Base-by-base conservation (phyloP, 2,113 vertebrate genomes). In the Brachyistius frenatus region DNA sequence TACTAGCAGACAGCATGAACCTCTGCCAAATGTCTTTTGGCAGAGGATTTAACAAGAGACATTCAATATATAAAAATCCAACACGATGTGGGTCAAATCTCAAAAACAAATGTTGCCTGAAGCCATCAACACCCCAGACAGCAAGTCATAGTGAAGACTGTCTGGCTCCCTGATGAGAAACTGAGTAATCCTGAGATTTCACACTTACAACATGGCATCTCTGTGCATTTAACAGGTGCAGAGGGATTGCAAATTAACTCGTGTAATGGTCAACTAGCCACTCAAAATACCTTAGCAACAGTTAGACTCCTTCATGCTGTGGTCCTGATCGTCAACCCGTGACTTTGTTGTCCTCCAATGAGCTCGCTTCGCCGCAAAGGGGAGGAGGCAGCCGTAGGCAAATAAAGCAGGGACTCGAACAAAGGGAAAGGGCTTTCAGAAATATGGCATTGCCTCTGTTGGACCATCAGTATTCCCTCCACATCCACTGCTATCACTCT, bases 281-380 rank as follows among this genome's bases (percentile, higher is more conserved):
- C 90, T 86, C 44, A 69, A 85, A 80, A 77, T 53, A 87, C 88
- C 91, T 84, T 89, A 90, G 88, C 91, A 93, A 94, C 91, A 90
- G 83, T 83, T 89, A 74, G 37, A 83, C 78, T 85, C 83, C 70
- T 70, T 89, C 81, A 89, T 36, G 61, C 65, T 37, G 75, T 61
- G 36, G 76, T 56, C 68, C 73, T 53, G 63, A 76, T 75, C 33
- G 54, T 52, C 79, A 76, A 79, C 86, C 73, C 70, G 61, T 76
- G 86, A 88, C 88, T 88, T 72, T 44, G 11, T 58, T 3, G 32
- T 84, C 87, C 75, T 80, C 93, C 93, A 93, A 92, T 94, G 79
- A 83, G 70, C 72, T 85, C 1, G 54, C 68, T 83, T 82, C 37
- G 53, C 82, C 36, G 66, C 70, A 81, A 47, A 64, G 69, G 36